A percentile compares a stretch with the other conserved stretches of the same genome.
Evolutionary conservation across 2,888 invertebrate species (phyloP).

Genomic region (Dolichopus griseipennis): DNA sequence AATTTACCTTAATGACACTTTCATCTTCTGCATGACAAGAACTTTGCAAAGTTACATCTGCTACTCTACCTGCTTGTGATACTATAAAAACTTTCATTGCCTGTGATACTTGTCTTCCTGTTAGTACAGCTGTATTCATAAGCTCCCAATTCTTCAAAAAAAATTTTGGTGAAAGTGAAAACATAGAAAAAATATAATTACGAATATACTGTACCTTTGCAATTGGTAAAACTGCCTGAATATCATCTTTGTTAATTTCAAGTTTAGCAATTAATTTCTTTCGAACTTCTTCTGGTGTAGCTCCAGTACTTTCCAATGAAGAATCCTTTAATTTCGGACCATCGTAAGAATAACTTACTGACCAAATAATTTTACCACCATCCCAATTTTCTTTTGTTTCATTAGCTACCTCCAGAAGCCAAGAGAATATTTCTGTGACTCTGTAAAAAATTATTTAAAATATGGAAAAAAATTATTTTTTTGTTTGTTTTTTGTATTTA

Average conservation of each 20-base stretch:
- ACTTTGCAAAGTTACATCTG: conserved; percentile 89
- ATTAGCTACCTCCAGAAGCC: conserved; percentile 81
- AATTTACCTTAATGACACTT: conserved; percentile 81
- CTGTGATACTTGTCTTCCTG: conserved; percentile 86
- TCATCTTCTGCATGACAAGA: conserved; percentile 93
- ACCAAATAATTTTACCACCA: conserved; percentile 82
- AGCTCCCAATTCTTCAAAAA: conserved; percentile 81
- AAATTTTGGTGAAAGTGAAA: background rate
- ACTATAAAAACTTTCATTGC: conserved; percentile 94
- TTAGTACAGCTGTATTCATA: conserved; percentile 89
- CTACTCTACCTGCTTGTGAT: conserved; percentile 86
- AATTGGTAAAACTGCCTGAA: conserved; percentile 86
- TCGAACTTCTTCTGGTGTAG: conserved; percentile 41
- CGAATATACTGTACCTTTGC: conserved; percentile 60
- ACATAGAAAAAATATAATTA: conserved; percentile 14
- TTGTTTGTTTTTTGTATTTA: background rate
- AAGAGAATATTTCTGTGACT: conserved; percentile 79
- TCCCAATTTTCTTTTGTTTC: conserved; percentile 69
- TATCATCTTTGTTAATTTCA: conserved; percentile 87
- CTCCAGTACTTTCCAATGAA: conserved; percentile 30
- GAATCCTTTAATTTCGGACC: conserved; percentile 43
- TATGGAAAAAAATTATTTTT: background rate
- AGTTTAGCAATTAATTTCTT: conserved; percentile 71
- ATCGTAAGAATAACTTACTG: conserved; percentile 62
- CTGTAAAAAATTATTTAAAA: conserved; percentile 24